Conservation (phyloP, 1,140 invertebrate genomes). For the Ceratina japonica region DNA sequence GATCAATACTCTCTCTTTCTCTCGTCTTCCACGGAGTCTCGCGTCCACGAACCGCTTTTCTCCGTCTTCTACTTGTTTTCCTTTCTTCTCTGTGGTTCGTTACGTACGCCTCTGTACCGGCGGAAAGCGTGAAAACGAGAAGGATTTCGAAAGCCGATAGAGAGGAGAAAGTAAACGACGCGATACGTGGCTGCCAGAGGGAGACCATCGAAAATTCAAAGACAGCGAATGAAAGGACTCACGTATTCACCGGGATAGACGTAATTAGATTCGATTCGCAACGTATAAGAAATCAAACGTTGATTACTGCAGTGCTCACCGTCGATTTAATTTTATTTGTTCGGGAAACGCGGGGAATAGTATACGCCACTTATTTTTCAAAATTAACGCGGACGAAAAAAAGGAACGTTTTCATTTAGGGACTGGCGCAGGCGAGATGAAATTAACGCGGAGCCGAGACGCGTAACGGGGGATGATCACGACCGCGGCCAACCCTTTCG, state of each 20-base stretch:
- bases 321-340: slow-evolving; percentile 1
- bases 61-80: slow-evolving; percentile 10
- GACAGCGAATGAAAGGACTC: not conserved
- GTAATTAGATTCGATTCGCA: slow-evolving; percentile 63
- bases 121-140: not conserved
- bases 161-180: not conserved
- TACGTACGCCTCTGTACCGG: slow-evolving; percentile 18
- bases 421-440: slow-evolving; percentile 8
- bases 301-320: slow-evolving; percentile 27
- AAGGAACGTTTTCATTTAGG: slow-evolving; percentile 37
- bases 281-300: slow-evolving; percentile 41
- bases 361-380: not conserved
- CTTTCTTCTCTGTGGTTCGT: slow-evolving; percentile 47
- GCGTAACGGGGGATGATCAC: slow-evolving; percentile 30
- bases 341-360: not conserved
- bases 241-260: slow-evolving; percentile 39
- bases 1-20: slow-evolving; percentile 78
- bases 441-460: slow-evolving; percentile 43
- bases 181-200: not conserved
- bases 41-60: slow-evolving; percentile 18
- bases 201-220: not conserved
- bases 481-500: slow-evolving; percentile 21
- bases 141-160: not conserved
- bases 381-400: slow-evolving; percentile 12
- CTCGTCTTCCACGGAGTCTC: slow-evolving; percentile 68